Evolutionary conservation across 30 jellyfish, hydroid and myxozoan genomes (phyloP), one percentile per base, ranked within the genome.

Genomic region (Clytia hemisphaerica): DNA sequence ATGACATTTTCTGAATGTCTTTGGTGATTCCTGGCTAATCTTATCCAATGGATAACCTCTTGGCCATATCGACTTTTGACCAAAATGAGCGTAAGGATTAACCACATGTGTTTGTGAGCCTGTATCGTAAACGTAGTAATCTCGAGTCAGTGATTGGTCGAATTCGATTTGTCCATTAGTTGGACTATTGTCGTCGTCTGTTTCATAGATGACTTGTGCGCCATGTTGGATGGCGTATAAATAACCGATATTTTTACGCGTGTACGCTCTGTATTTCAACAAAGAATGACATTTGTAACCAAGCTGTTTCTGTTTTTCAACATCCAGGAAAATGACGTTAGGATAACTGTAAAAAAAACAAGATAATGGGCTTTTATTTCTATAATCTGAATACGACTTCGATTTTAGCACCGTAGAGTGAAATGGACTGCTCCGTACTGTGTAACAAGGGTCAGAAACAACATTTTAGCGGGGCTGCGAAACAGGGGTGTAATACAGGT

Each of bases 61-160:
- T 1, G 95, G 95, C 95, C 95, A 85, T 10, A 85, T 72, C 18
- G 95, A 66, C 65, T 93, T 85, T 62, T 85, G 95, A 1, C 95
- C 95, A 16, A 85, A 75, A 50, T 78, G 80, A 58, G 88, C 80
- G 34, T 85, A 85, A 4, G 95, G 93, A 54, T 84, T 84, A 26
- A 84, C 93, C 25, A 77, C 93, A n/a, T n/a, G n/a, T 6, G 79
- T 32, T 9, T 85, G 67, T 9, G 62, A 76, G 27, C 6, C 5
- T 6, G 88, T 57, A 54, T 21, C 68, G 27, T 71, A 76, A 7
- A 75, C 83, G 63, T 12, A 53, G 73, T 84, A 84, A 0, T 80
- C 66, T 0, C 63, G 78, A 45, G 49, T 54, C 18, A 42, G 58
- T 7, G 66, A 62, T 47, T 55, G 85, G 62, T 85, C 93, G 66